Percentiles rank a stretch among this genome's conserved stretches.
Conservation (phyloP, 2,113 vertebrate species). For the Syrmaticus mikado region DNA sequence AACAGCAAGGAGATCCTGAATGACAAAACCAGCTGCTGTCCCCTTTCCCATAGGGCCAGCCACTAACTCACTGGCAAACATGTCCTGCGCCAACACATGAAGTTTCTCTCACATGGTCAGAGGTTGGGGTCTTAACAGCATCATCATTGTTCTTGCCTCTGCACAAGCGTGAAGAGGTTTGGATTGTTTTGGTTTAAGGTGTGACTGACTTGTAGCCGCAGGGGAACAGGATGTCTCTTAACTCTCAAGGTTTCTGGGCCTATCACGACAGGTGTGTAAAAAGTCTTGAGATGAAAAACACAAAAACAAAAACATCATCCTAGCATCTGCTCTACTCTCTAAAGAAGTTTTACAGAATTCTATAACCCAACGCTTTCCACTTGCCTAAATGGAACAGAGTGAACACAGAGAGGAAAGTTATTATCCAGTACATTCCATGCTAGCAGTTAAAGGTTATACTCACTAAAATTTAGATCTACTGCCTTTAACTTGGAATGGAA, state of each 20-base stretch:
- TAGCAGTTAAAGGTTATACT: conserved; percentile 23
- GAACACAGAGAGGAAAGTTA: background rate
- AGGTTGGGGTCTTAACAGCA: too few relatives aligned
- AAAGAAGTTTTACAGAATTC: background rate
- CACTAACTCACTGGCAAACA: conserved; percentile 89
- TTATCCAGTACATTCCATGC: background rate
- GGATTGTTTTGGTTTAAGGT: background rate
- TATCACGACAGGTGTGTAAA: background rate
- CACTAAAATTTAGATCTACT: conserved; percentile 92
- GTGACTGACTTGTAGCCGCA: background rate
- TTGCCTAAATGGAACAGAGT: background rate
- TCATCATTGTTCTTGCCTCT: too few relatives aligned
- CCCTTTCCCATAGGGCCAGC: background rate
- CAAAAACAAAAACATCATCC: background rate
- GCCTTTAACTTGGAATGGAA: conserved; percentile 83
- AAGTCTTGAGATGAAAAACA: background rate
- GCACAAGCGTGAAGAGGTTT: background rate
- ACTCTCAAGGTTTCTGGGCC: background rate
- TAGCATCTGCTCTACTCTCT: background rate
- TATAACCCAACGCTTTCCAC: background rate
- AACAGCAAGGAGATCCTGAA: background rate
- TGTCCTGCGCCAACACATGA: conserved; percentile 85
- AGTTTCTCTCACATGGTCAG: conserved; percentile 76
- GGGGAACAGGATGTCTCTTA: background rate
- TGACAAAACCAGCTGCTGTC: background rate